Evolutionary conservation across 2,888 invertebrate genomes (phyloP), one percentile per base, ranked within the genome.

Genomic region (Fabriciana adippe): DNA sequence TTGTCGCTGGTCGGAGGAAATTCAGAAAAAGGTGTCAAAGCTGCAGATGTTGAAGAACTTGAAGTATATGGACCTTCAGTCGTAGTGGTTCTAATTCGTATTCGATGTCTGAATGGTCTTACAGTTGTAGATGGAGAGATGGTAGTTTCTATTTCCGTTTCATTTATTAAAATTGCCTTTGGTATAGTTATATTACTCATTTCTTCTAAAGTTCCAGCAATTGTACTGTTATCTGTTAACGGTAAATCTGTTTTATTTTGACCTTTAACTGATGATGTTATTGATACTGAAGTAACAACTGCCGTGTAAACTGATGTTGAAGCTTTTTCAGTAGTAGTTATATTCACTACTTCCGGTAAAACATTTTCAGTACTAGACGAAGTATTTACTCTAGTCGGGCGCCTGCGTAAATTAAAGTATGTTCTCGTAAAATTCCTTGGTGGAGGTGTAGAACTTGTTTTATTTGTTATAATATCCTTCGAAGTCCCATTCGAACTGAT

Each of bases 221-320:
- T 47, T 14, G 89, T 90, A 57, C 74, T 80, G 68, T 86, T 87
- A 54, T 82, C 83, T 8, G 69, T 61, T 55, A 87, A 85, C 4
- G 68, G 57, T 11, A 73, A 71, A 70, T 93, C 92, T 15, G 92
- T 92, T 80, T 86, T 91, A 73, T 93, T 93, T 68, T 84, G 85
- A 6, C 87, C 91, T 82, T 92, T 93, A 78, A 92, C 88, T 31
- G 93, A 93, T 3, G 93, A 93, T 35, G 93, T 93, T 72, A 93
- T 91, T 8, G 93, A 93, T 18, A 93, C 88, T 53, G 93, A 93
- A 45, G 93, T 93, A 0, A 93, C 93, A 51, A 93, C 93, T 3
- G 93, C 93, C 6, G 93, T 93, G 67, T 92, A 93, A 6, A 93
- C 89, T 53, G 92, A 86, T n/a, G 93, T 91, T 8, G 93, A 85